Evolutionary conservation across 2,888 invertebrate genomes (phyloP), one percentile per base, ranked within the genome.

Genomic region (Rhamphomyia laevipes): DNA sequence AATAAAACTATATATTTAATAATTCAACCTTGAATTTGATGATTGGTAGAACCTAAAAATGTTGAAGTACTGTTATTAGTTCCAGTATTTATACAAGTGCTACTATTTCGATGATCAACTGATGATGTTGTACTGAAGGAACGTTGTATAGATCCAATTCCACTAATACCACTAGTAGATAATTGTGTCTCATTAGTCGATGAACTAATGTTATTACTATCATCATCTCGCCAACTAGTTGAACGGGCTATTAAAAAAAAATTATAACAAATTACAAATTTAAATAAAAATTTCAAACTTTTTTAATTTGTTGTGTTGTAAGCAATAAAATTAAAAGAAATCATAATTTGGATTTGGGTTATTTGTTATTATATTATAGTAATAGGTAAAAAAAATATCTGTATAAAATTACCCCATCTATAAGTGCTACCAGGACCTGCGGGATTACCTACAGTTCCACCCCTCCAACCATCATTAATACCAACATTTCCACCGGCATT

Each of bases 161-260:
- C 44, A 30, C 52, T 55, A 15, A 47, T 49, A 43, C 46, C 54
- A 4, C n/a, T 13, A 33, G n/a, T n/a, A n/a, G n/a, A n/a, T 35
- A 35, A 35, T 35, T 35, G 35, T 2, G 4, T 27, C 9, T 27
- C 23, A 27, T 7, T 27, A 27, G 23, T 27, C 5, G 4, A n/a
- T n/a, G 5, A 4, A 6, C 3, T 13, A 10, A 37, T 46, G 38
- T 47, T 45, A 2, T 56, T 43, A 21, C 43, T 49, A 4, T 68
- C 68, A 23, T 68, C 70, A 33, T 70, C 70, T 2, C 70, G 59
- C 70, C 70, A 70, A 52, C 69, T 69, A 2, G 66, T 64, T 30
- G 70, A 67, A 13, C 70, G 64, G 4, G 63, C 68, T 68, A 46
- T 17, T 30, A 49, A 33, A 40, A 43, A 51, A 23, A 50, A 38